Evolutionary conservation across 2,888 invertebrate genomes (phyloP).

Genomic region (Hydraecia micacea): DNA sequence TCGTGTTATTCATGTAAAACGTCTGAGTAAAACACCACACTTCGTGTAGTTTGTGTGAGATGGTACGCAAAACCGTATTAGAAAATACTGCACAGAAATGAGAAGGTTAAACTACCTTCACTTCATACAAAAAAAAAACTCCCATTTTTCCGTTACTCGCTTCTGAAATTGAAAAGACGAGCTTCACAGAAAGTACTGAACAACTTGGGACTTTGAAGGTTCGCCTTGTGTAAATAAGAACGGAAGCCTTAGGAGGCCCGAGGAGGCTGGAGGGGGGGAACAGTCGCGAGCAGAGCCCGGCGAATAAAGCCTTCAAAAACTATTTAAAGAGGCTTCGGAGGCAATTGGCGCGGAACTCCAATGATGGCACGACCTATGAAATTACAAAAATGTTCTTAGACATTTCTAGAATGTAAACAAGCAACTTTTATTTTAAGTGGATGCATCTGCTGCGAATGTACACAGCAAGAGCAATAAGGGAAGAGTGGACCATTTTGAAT

Average conservation of each 20-base stretch:
- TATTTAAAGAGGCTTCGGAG: slow-evolving; percentile 86
- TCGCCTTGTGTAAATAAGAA: slow-evolving; percentile 84
- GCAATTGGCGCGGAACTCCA: slow-evolving; percentile 76
- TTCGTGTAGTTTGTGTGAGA: not conserved
- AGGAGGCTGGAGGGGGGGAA: slow-evolving; percentile 64
- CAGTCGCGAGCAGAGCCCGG: slow-evolving; percentile 77
- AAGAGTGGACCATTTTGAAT: slow-evolving; percentile 53
- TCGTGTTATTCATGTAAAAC: not conserved
- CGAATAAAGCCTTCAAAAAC: slow-evolving; percentile 84
- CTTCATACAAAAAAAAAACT: slow-evolving; percentile 45
- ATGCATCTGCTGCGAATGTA: slow-evolving; percentile 48
- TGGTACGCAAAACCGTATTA: slow-evolving; percentile 1
- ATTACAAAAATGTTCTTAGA: slow-evolving; percentile 31
- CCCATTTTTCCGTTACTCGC: slow-evolving; percentile 67
- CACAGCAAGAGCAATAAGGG: slow-evolving; percentile 40
- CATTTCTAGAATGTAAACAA: slow-evolving; percentile 6
- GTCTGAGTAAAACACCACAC: not conserved
- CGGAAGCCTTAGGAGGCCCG: slow-evolving; percentile 71
- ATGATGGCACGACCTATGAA: slow-evolving; percentile 61
- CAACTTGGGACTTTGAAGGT: slow-evolving; percentile 82
- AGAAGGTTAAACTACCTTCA: slow-evolving; percentile 36
- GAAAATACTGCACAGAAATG: slow-evolving; percentile 23
- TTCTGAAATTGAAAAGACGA: slow-evolving; percentile 72
- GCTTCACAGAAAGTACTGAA: slow-evolving; percentile 75
- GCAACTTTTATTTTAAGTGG: slow-evolving; percentile 33